phyloP scores from a whole-genome alignment of 2,113 vertebrate genomes.

The Vulpes ferrilata region DNA sequence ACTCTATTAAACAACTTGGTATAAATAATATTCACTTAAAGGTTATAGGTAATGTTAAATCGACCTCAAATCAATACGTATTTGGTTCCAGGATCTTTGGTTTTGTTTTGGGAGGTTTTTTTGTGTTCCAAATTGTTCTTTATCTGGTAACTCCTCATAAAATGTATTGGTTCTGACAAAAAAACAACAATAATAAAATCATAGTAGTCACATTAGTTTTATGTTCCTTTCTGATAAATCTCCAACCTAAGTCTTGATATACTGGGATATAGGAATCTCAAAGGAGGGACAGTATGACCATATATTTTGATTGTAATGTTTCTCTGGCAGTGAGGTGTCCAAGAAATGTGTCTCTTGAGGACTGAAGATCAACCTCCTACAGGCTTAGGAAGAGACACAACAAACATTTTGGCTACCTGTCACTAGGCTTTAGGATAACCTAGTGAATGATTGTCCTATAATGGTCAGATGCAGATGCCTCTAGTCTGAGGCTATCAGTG shows the following conservation, averaged over 20 bases:
- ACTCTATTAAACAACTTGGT: background rate
- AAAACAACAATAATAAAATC: background rate
- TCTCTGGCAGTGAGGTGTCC: background rate
- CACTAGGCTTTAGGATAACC: background rate
- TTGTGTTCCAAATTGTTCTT: background rate
- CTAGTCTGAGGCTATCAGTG: background rate
- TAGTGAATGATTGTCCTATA: no score
- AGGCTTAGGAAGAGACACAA: background rate
- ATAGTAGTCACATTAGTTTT: background rate
- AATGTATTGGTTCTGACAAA: background rate
- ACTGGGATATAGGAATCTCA: background rate
- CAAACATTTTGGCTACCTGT: background rate
- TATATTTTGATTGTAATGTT: background rate
- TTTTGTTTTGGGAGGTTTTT: background rate
- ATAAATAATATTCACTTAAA: background rate
- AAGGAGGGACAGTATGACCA: background rate
- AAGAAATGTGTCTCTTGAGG: background rate
- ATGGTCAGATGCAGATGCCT: background rate
- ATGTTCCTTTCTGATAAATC: background rate
- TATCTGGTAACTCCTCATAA: background rate
- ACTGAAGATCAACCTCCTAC: background rate
- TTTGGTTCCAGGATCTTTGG: background rate
- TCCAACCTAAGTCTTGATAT: background rate
- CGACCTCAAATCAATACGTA: background rate
- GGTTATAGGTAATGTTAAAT: background rate